Evolutionary conservation across 1,140 invertebrate genomes (phyloP), one percentile per base, ranked within the genome.

Genomic region (Drosophila carrolli): DNA sequence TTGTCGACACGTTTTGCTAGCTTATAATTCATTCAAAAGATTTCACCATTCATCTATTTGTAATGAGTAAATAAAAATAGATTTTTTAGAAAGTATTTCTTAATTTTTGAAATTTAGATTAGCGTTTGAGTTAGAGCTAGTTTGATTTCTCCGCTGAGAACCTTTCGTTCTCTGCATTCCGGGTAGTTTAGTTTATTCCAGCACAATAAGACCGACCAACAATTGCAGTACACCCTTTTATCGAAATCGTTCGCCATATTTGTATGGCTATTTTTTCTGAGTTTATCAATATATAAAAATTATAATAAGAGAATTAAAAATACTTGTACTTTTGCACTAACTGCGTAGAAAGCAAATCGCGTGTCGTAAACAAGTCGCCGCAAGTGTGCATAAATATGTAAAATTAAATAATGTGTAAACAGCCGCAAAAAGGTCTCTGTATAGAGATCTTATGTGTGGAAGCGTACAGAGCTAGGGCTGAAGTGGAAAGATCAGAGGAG

Each of bases 321-420:
- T 61, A 63, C 59, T 38, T 35, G 59, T 46, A 67, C 61, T 75
- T 78, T 71, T 77, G 78, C 68, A 61, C 54, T 43, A 85, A 85
- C 82, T 88, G 82, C 82, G 82, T 85, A 85, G 78, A 85, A 88
- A 57, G 79, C 75, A 75, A 88, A 85, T 88, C 70, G 82, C 70
- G 54, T 72, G 78, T 88, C 82, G 83, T 85, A 88, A 85, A 88
- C 68, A 88, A 85, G 77, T 82, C 83, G 61, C 13, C 71, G 51
- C 60, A 75, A 56, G 48, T 75, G 72, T 43, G 71, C 72, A 75
- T 75, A 77, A 76, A 77, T 76, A 84, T 80, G 59, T 65, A 77
- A 74, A 81, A 75, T 75, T 77, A 81, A 85, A 81, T 67, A 67
- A 86, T 71, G 85, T 79, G 68, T 70, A 82, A 75, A 65, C 61